Percentiles rank a stretch among this genome's conserved stretches.
phyloP scores from a whole-genome alignment of 2,888 invertebrate species.

The Cactoblastis cactorum region DNA sequence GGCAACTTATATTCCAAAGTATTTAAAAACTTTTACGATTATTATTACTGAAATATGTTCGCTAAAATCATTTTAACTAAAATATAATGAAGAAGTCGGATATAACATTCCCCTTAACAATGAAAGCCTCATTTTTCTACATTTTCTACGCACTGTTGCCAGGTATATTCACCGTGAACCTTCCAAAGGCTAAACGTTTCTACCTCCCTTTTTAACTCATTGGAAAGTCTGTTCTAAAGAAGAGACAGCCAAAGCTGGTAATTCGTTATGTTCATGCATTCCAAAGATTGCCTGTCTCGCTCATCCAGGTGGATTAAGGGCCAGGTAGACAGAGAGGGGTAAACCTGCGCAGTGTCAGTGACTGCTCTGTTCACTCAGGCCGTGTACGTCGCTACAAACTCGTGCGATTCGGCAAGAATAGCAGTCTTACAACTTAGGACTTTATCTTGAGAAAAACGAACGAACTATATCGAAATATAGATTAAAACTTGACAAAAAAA shows the following conservation, averaged over 20 bases:
- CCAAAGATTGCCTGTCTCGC: conserved; percentile 50
- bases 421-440: conserved; percentile 22
- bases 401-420: conserved; percentile 27
- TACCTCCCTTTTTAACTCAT: conserved; percentile 38
- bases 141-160: conserved; percentile 60
- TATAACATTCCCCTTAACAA: conserved; percentile 52
- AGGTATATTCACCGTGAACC: conserved; percentile 53
- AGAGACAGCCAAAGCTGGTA: conserved; percentile 51
- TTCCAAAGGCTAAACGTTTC: conserved; percentile 45
- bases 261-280: conserved; percentile 58
- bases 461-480: conserved; percentile 52
- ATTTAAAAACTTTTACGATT: too few species aligned
- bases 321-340: conserved; percentile 47
- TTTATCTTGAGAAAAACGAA: conserved; percentile 43
- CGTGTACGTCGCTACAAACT: conserved; percentile 40
- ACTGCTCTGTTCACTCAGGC: conserved; percentile 66
- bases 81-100: too few species aligned
- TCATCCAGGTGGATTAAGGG: conserved; percentile 29
- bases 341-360: conserved; percentile 71
- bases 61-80: not conserved
- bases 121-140: conserved; percentile 67
- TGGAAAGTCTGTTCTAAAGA: conserved; percentile 31
- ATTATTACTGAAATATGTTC: too few species aligned
- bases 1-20: too few species aligned
- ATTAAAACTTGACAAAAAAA: conserved; percentile 34